Conservation (phyloP, 1,140 invertebrate species). For the Heliconius himera region DNA sequence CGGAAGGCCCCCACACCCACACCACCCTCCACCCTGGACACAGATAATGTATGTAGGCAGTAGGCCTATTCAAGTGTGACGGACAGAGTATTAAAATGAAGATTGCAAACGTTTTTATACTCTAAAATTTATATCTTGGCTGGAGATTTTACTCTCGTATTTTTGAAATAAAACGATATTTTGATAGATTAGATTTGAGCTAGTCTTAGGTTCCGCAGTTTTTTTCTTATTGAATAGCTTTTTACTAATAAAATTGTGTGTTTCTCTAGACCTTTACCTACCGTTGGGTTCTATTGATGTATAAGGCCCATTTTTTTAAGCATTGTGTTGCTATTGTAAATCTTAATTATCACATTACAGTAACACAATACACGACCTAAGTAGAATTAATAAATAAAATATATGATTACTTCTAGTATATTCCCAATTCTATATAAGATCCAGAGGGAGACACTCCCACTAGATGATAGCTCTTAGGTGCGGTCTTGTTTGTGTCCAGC, state of each 20-base stretch:
- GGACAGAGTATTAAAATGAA: constrained; percentile 57
- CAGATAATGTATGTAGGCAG: constrained; percentile 59
- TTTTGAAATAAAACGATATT: constrained; percentile 21
- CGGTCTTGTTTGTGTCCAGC: constrained; percentile 76
- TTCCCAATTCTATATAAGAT: constrained; percentile 20
- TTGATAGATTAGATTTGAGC: constrained; percentile 23
- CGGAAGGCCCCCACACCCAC: constrained; percentile 55
- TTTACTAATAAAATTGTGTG: neutral
- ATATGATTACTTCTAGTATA: constrained; percentile 8
- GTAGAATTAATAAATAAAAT: neutral
- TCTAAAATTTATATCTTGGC: constrained; percentile 29
- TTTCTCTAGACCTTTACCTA: neutral
- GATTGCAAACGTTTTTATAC: constrained; percentile 38
- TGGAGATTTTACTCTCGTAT: neutral
- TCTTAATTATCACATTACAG: too few species aligned
- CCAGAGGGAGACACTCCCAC: constrained; percentile 43
- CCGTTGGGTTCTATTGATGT: neutral
- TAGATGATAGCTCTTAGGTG: constrained; percentile 66
- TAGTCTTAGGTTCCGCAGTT: neutral
- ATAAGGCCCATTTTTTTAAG: neutral
- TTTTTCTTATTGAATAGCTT: neutral
- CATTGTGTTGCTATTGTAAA: too few species aligned
- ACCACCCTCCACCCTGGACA: constrained; percentile 44
- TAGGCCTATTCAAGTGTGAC: constrained; percentile 68
- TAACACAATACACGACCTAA: neutral